Evolutionary conservation across 2,888 invertebrate species (phyloP).

Genomic region (Fissipunctia ypsillon): DNA sequence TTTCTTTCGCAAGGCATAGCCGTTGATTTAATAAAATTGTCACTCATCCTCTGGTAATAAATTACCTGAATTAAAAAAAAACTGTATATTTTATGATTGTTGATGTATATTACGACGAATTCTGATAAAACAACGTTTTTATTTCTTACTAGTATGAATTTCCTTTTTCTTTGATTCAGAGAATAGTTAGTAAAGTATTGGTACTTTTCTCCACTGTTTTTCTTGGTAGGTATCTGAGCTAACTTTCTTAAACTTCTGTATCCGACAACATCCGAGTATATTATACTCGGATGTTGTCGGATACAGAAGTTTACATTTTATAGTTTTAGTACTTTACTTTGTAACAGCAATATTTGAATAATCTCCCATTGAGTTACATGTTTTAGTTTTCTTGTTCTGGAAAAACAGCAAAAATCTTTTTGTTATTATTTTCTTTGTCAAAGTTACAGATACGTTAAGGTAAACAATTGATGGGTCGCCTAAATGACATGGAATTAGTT

Average conservation of each 20-base stretch:
- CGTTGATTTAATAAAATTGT: too few species aligned
- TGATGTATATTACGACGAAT: neutral
- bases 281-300: neutral
- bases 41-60: too few species aligned
- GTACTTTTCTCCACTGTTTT: neutral
- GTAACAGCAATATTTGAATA: conserved; percentile 12
- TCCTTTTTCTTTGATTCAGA: neutral
- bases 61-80: neutral
- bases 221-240: neutral
- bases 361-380: too few species aligned
- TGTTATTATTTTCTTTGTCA: conserved; percentile 2
- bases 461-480: neutral
- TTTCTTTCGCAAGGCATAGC: too few species aligned
- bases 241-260: conserved; percentile 33
- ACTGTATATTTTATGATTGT: neutral
- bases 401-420: neutral
- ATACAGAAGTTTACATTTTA: conserved; percentile 30
- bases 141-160: too few species aligned
- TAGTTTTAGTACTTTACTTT: conserved; percentile 16
- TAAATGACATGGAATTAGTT: neutral
- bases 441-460: conserved; percentile 7
- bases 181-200: neutral
- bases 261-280: conserved; percentile 1
- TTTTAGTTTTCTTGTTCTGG: too few species aligned
- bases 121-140: neutral